Conservation (phyloP, 2,113 vertebrate species). For the Epinephelus moara region DNA sequence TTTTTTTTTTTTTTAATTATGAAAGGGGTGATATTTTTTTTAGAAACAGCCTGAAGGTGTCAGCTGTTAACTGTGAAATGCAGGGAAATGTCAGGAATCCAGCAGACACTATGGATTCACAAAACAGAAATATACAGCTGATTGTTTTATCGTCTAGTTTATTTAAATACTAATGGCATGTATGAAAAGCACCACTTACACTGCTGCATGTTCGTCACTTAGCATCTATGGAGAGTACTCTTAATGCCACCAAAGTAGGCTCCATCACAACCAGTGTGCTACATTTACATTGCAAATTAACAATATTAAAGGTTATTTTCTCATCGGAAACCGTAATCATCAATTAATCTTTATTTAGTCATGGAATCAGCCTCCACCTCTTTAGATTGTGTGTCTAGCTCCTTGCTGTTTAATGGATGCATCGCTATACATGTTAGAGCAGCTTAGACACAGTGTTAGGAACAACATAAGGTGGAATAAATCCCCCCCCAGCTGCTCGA, state of each 20-base stretch:
- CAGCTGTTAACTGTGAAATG: slow-evolving; percentile 55
- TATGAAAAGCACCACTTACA: slow-evolving; percentile 17
- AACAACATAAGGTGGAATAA: not conserved
- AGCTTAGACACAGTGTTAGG: not conserved
- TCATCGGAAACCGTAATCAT: slow-evolving; percentile 1
- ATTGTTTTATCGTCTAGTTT: not conserved
- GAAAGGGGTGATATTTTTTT: slow-evolving; percentile 38
- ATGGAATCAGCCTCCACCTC: not conserved
- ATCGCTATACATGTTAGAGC: not conserved
- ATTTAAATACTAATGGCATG: slow-evolving; percentile 37
- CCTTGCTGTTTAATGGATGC: slow-evolving; percentile 3
- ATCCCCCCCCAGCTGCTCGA: not conserved
- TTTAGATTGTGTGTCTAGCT: not conserved
- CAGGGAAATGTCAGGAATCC: slow-evolving; percentile 11
- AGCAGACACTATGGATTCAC: slow-evolving; percentile 10
- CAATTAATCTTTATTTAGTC: slow-evolving; percentile 4
- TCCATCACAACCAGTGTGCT: slow-evolving; percentile 1
- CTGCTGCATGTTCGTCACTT: slow-evolving; percentile 16
- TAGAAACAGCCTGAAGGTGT: slow-evolving; percentile 51
- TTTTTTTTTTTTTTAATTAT: slow-evolving; percentile 42
- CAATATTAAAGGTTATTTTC: slow-evolving; percentile 19
- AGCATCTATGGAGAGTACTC: slow-evolving; percentile 33
- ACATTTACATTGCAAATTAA: slow-evolving; percentile 7
- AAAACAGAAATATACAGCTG: slow-evolving; percentile 7
- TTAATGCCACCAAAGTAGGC: slow-evolving; percentile 6